Percentiles rank a stretch among this genome's conserved stretches.
phyloP scores from a whole-genome alignment of 1,140 invertebrate genomes.

The Drosophila sulfurigaster region DNA sequence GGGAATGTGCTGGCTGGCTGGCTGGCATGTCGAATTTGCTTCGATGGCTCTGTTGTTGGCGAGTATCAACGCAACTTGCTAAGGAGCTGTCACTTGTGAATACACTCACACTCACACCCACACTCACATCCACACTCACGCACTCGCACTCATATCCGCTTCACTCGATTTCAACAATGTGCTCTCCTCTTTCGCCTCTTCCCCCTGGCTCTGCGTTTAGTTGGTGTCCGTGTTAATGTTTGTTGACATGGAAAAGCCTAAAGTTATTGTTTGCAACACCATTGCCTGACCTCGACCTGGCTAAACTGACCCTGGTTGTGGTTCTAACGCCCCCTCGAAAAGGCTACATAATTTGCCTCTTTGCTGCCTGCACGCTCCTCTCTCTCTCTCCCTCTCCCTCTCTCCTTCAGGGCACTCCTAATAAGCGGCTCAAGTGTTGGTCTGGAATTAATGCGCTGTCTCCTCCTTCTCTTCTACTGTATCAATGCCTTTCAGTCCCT shows the following conservation, averaged over 20 bases:
- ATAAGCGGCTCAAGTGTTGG: slow-evolving; percentile 78
- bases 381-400: background rate
- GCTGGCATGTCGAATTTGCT: slow-evolving; percentile 13
- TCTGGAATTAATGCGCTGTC: slow-evolving; percentile 72
- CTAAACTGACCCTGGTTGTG: slow-evolving; percentile 2
- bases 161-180: slow-evolving; percentile 32
- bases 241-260: slow-evolving; percentile 79
- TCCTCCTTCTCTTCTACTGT: background rate
- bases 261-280: slow-evolving; percentile 73
- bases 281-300: slow-evolving; percentile 29
- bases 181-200: slow-evolving; percentile 4
- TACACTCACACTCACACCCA: slow-evolving; percentile 7
- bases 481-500: background rate
- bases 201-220: slow-evolving; percentile 35
- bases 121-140: slow-evolving; percentile 4
- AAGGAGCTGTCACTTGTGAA: slow-evolving; percentile 14
- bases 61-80: slow-evolving; percentile 18
- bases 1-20: background rate
- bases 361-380: background rate
- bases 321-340: slow-evolving; percentile 17
- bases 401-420: slow-evolving; percentile 41
- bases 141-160: slow-evolving; percentile 9
- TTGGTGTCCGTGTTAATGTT: slow-evolving; percentile 68
- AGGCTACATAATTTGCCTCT: slow-evolving; percentile 67
- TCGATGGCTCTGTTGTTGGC: slow-evolving; percentile 17